These are phyloP conservation scores for Lasiurus borealis DNA, from an alignment of 2,113 vertebrate genomes.

Conservation along the genomic window DNA sequence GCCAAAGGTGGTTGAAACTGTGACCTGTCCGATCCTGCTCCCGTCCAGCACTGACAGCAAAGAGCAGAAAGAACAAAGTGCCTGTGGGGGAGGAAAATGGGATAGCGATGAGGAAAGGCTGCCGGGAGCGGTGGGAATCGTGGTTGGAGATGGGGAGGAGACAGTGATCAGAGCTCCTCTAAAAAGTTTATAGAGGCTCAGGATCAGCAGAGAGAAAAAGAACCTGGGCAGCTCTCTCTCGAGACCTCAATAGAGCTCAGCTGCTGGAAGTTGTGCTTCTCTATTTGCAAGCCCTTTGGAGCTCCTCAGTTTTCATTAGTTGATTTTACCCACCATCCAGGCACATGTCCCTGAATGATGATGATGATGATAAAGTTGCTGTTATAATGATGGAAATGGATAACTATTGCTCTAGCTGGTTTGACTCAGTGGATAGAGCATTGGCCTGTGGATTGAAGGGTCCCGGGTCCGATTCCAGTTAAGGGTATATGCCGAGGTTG, in stretches of 20 bases:
- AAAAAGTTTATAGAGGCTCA: not conserved
- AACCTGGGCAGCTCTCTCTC: not conserved
- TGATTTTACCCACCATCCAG: not conserved
- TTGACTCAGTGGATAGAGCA: too few species aligned
- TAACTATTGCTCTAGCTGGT: not conserved
- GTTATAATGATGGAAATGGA: not conserved
- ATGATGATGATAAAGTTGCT: not conserved
- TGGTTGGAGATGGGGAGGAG: not conserved
- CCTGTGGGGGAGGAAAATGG: not conserved
- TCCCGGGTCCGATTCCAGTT: too few species aligned
- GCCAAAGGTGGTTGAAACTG: not conserved
- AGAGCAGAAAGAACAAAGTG: not conserved
- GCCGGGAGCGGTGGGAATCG: rapidly evolving
- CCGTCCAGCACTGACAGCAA: not conserved
- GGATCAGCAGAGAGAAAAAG: not conserved
- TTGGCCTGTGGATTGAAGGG: too few species aligned
- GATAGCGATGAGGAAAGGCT: not conserved
- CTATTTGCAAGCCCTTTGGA: not conserved
- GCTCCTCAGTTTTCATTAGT: not conserved
- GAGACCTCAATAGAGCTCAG: not conserved
- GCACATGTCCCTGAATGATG: not conserved
- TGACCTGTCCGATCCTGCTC: not conserved
- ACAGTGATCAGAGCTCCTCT: not conserved
- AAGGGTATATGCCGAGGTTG: too few species aligned
- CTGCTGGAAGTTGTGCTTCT: not conserved